Base-by-base conservation (phyloP, 2,797 vertebrate genomes). In the Eutrigla gurnardus region DNA sequence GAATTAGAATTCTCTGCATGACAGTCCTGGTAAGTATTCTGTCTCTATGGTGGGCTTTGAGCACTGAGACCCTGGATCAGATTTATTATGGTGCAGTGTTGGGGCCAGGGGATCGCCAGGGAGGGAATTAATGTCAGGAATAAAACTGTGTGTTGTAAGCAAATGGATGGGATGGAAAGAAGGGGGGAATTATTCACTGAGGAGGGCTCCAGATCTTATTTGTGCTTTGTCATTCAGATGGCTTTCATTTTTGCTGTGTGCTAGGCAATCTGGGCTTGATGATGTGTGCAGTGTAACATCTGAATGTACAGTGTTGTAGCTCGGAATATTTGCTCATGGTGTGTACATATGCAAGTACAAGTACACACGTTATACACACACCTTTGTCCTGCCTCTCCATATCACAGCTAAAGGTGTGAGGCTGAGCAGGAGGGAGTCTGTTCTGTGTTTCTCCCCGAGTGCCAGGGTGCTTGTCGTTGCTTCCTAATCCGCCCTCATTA, bases 1-100 rank as follows among this genome's bases (percentile, higher is more conserved):
- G 91, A 94, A 94, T 94, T 95, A 93, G 93, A 93, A 94, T 94
- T 93, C 94, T 94, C 93, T 91, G 93, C 94, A 94, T 95, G 95
- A 94, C 94, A 93, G 93, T 95, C 91, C 93, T 95, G 95, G 95
- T 95, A 92, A 95, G 94, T 92, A 88, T 90, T 87, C 86, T 69
- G 87, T 91, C 87, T 91, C 89, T 92, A 78, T 89, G 86, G 86
- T 91, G 91, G 89, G 89, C 83, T 92, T 88, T 85, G 87, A 89
- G 74, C 81, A 67, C 83, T 72, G 86, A 91, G 82, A 80, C 88
- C 81, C 53, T 82, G 87, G 92, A 90, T 88, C 88, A 82, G 88
- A 89, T 92, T 91, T 91, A 92, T 90, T 85, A 86, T 91, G 91
- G 91, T 92, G 92, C 91, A 92, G 90, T 90, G 91, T 75, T 83